Base-by-base conservation (phyloP, 37 sponge, comb jelly and placozoan species). In the Hormiphora californensis region DNA sequence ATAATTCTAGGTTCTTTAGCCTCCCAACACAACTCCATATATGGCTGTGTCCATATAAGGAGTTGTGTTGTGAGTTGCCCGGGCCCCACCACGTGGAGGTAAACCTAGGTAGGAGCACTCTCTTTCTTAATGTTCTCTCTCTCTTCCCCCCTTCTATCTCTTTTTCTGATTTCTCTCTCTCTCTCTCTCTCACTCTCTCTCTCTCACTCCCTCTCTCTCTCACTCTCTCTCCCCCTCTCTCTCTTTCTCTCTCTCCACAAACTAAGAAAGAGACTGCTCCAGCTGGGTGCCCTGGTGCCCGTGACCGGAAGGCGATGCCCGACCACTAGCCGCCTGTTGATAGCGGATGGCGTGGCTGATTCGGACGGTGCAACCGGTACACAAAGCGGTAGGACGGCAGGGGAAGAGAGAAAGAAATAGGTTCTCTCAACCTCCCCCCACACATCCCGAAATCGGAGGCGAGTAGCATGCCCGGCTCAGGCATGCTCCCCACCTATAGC, bases 331-430 rank as follows among this genome's bases (percentile, higher is more conserved):
- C 43, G 81, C 81, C 46, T 3, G 8, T 39, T 73, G 35, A 30
- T 41, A 73, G 81, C 81, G 43, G 81, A 73, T 8, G 21, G 81
- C 81, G 81, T 46, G 81, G 81, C 81, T 73, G 81, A 73, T 73
- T 43, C 81, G n/a, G n/a, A n/a, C n/a, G n/a, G n/a, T n/a, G n/a
- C n/a, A n/a, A n/a, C n/a, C n/a, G n/a, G n/a, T n/a, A n/a, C n/a
- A n/a, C n/a, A n/a, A n/a, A n/a, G n/a, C n/a, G n/a, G n/a, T n/a
- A n/a, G n/a, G n/a, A n/a, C n/a, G n/a, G n/a, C n/a, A 43, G 81
- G 81, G 27, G 7, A 22, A 28, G 35, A 28, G 21, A 46, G 46
- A 4, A 43, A 73, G 8, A 73, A 46, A 73, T 43, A 43, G 38
- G 81, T 43, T 43, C 11, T 33, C 43, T 27, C 21, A n/a, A 43